phyloP scores from a whole-genome alignment of 2,797 vertebrate genomes.

The Lophius americanus region DNA sequence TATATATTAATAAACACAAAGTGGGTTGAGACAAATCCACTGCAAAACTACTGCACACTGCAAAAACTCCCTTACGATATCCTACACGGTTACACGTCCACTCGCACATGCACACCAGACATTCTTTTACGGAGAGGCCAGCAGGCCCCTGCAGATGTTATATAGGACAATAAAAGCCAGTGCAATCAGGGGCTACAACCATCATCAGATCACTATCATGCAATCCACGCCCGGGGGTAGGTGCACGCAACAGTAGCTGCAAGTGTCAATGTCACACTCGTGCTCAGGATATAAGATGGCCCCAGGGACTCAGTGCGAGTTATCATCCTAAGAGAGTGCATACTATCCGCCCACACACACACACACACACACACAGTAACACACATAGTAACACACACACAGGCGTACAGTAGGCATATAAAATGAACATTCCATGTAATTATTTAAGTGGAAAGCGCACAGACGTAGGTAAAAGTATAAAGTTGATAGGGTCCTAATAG shows the following conservation, averaged over 20 bases:
- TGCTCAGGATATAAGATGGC: constrained; percentile 54
- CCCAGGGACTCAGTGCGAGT: constrained; percentile 41
- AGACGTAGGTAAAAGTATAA: background rate
- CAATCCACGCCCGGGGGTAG: constrained; percentile 55
- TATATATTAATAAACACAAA: constrained; percentile 3
- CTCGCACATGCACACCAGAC: background rate
- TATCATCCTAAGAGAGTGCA: constrained; percentile 21
- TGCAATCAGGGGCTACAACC: constrained; percentile 62
- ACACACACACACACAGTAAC: background rate
- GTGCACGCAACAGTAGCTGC: constrained; percentile 25
- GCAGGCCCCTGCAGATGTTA: constrained; percentile 42
- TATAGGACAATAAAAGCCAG: constrained; percentile 59
- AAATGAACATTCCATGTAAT: background rate
- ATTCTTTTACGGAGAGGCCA: constrained; percentile 30
- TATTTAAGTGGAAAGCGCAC: background rate
- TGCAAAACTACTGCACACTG: background rate
- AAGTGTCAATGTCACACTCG: constrained; percentile 55
- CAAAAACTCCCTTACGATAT: background rate
- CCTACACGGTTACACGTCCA: too few species aligned
- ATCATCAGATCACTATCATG: constrained; percentile 64
- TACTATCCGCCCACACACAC: background rate
- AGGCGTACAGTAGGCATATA: background rate
- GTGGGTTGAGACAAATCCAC: background rate
- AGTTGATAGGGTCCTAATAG: background rate
- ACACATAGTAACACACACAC: background rate